These are phyloP conservation scores for Ormia ochracea DNA, from an alignment of 2,888 invertebrate species.

Conservation along the genomic window DNA sequence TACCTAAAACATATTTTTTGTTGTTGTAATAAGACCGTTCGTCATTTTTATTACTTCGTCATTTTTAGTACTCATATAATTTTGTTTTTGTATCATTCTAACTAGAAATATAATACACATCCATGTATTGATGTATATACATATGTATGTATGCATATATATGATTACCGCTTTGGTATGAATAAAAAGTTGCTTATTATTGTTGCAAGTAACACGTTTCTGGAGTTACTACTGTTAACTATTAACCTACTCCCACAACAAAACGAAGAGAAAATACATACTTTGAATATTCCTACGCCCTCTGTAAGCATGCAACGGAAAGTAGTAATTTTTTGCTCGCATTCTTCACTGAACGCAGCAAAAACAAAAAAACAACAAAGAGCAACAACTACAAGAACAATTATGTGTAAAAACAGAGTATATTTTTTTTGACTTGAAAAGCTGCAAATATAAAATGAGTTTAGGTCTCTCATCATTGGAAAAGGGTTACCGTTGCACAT, in stretches of 20 bases:
- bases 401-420: slow-evolving; percentile 20
- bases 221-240: slow-evolving; percentile 17
- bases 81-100: slow-evolving; percentile 32
- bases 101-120: background rate
- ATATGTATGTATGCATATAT: too few species aligned
- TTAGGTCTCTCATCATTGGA: slow-evolving; percentile 16
- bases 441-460: slow-evolving; percentile 53
- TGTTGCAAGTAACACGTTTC: slow-evolving; percentile 28
- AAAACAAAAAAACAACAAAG: slow-evolving; percentile 7
- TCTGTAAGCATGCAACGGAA: slow-evolving; percentile 42
- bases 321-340: background rate
- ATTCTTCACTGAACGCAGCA: background rate
- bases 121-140: too few species aligned
- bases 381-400: slow-evolving; percentile 19
- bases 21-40: slow-evolving; percentile 64
- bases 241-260: slow-evolving; percentile 16
- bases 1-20: slow-evolving; percentile 13
- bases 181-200: slow-evolving; percentile 4
- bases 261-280: background rate
- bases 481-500: too few species aligned
- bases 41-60: slow-evolving; percentile 71
- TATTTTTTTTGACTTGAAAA: slow-evolving; percentile 20
- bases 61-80: slow-evolving; percentile 73
- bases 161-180: slow-evolving; percentile 7
- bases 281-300: slow-evolving; percentile 42